Conservation (phyloP, 2,113 vertebrate genomes). For the Tichodroma muraria region DNA sequence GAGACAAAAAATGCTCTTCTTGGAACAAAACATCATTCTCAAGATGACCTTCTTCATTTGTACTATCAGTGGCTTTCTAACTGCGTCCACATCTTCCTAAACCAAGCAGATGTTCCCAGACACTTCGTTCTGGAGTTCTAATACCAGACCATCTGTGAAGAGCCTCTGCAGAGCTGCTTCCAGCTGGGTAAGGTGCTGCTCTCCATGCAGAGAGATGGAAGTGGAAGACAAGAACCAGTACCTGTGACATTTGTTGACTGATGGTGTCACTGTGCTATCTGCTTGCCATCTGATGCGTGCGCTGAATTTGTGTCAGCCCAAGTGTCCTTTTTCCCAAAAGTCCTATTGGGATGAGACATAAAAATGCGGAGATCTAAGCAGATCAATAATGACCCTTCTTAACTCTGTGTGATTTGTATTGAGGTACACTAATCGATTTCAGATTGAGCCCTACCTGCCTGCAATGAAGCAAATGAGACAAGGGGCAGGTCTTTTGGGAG, state of each 20-base stretch:
- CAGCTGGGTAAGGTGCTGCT: not conserved
- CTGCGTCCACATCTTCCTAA: not conserved
- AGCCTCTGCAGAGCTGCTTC: not conserved
- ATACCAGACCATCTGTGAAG: not conserved
- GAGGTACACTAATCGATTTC: not conserved
- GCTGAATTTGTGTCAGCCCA: not conserved
- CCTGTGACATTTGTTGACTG: not conserved
- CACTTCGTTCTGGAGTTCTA: not conserved
- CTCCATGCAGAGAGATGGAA: not conserved
- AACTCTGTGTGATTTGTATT: not conserved
- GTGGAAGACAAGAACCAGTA: not conserved
- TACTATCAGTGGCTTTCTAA: not conserved
- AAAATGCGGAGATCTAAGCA: not conserved
- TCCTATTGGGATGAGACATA: not conserved
- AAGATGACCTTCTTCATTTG: not conserved
- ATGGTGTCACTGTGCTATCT: not conserved
- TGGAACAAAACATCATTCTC: not conserved
- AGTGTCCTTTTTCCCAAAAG: slow-evolving; percentile 9
- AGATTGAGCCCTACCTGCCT: not conserved
- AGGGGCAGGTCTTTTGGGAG: not conserved
- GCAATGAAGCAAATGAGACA: not conserved
- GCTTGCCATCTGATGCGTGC: not conserved
- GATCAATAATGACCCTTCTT: not conserved
- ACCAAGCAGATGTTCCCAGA: not conserved
- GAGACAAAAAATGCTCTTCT: not conserved